phyloP scores from a whole-genome alignment of 2,888 invertebrate genomes.

The Bombylius discolor region DNA sequence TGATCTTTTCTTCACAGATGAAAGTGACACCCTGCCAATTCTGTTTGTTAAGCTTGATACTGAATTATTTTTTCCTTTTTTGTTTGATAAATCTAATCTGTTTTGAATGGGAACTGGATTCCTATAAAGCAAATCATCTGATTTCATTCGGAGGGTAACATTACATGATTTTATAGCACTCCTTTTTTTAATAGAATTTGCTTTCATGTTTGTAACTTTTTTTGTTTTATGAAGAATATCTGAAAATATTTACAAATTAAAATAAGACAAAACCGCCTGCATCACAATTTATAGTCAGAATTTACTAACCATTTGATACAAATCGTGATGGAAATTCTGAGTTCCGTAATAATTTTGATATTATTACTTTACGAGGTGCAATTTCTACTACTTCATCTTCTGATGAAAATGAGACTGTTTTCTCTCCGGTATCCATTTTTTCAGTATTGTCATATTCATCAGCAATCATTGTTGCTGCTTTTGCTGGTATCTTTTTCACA shows the following conservation, averaged over 20 bases:
- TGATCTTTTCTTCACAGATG: conserved; percentile 5
- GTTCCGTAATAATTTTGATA: conserved; percentile 14
- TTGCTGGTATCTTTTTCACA: conserved; percentile 33
- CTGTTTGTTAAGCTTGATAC: conserved; percentile 20
- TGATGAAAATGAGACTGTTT: conserved; percentile 34
- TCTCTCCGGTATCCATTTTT: conserved; percentile 23
- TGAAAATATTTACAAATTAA: not conserved
- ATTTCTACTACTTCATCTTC: conserved; percentile 37
- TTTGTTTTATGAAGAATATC: conserved; percentile 27
- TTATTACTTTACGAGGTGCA: conserved; percentile 19
- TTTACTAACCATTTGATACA: conserved; percentile 17
- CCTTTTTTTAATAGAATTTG: conserved; percentile 19
- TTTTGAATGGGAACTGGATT: conserved; percentile 27
- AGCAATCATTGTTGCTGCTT: conserved; percentile 21
- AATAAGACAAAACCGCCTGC: not conserved
- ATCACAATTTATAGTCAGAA: conserved; percentile 9
- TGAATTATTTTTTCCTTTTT: conserved; percentile 10
- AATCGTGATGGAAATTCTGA: conserved; percentile 24
- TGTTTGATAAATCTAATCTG: conserved; percentile 19
- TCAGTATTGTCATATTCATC: conserved; percentile 17
- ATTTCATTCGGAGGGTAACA: conserved; percentile 25
- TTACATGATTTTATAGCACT: conserved; percentile 20
- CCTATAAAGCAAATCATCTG: conserved; percentile 26
- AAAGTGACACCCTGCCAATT: conserved; percentile 20
- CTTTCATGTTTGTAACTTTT: conserved; percentile 29